A percentile compares a stretch with the other conserved stretches of the same genome.
phyloP scores from a whole-genome alignment of 2,113 vertebrate species.

The Notarius lentiginosus region DNA sequence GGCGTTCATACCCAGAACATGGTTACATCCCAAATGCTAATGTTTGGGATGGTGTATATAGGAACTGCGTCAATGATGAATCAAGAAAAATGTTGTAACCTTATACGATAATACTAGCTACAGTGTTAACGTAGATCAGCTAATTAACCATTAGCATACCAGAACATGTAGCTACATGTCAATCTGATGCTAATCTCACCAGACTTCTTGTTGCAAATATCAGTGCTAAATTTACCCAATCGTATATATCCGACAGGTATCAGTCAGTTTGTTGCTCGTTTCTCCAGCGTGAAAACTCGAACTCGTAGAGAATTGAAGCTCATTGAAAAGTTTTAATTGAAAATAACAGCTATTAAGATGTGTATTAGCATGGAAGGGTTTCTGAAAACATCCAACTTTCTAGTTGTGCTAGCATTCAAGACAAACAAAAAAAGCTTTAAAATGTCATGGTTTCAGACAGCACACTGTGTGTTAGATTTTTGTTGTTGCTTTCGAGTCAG shows the following conservation, averaged over 20 bases:
- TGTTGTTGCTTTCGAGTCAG: slow-evolving; percentile 43
- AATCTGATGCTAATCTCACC: background rate
- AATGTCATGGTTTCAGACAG: slow-evolving; percentile 16
- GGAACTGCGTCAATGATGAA: background rate
- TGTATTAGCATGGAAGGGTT: background rate
- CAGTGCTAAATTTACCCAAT: background rate
- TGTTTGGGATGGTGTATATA: background rate
- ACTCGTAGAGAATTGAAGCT: background rate
- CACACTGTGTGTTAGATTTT: slow-evolving; percentile 35
- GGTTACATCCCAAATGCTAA: background rate
- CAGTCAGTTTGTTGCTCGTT: background rate
- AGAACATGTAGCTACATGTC: background rate
- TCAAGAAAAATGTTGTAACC: background rate
- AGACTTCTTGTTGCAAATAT: background rate
- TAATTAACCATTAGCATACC: background rate
- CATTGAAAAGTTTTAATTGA: too few relatives aligned
- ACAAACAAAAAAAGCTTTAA: slow-evolving; percentile 14
- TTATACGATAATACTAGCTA: background rate
- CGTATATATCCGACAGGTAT: too few relatives aligned
- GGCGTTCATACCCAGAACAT: background rate
- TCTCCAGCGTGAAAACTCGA: background rate
- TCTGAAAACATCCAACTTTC: background rate
- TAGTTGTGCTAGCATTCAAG: background rate
- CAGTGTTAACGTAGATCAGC: background rate
- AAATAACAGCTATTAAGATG: background rate